Percentiles rank a stretch among this genome's conserved stretches.
These are phyloP conservation scores for Callyntrura guangdongensis DNA, from an alignment of 2,888 invertebrate genomes.

Conservation along the genomic window DNA sequence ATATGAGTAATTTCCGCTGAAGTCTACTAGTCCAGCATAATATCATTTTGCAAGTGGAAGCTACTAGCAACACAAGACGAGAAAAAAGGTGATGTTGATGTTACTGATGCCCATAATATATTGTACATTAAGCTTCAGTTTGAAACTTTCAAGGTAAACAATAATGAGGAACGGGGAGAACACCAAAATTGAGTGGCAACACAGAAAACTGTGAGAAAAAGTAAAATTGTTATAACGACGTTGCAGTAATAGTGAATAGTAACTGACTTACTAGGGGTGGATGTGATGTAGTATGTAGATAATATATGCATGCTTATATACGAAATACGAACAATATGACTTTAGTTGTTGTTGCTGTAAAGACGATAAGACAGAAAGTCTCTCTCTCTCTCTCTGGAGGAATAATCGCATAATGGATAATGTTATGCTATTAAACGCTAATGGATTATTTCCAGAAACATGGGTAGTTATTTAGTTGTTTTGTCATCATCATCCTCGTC, in stretches of 20 bases:
- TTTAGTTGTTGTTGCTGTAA: too few relatives aligned
- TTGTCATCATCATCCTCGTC: too few relatives aligned
- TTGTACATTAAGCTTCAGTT: neutral
- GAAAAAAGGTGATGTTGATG: neutral
- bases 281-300: too few relatives aligned
- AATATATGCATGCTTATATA: too few relatives aligned
- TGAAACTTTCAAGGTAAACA: neutral
- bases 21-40: too few relatives aligned
- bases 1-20: too few relatives aligned
- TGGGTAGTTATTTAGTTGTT: neutral
- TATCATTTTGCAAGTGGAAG: too few relatives aligned
- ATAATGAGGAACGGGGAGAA: neutral
- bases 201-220: neutral
- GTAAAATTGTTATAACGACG: neutral
- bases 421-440: conserved; percentile 32
- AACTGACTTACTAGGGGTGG: too few relatives aligned
- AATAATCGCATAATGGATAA: conserved; percentile 51
- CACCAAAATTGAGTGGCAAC: neutral
- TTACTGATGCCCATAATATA: neutral
- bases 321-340: too few relatives aligned
- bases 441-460: conserved; percentile 42
- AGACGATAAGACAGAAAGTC: neutral
- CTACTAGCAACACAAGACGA: too few relatives aligned
- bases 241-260: too few relatives aligned
- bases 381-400: too few relatives aligned